phyloP scores from a whole-genome alignment of 2,888 invertebrate species.

The Callimorpha dominula region DNA sequence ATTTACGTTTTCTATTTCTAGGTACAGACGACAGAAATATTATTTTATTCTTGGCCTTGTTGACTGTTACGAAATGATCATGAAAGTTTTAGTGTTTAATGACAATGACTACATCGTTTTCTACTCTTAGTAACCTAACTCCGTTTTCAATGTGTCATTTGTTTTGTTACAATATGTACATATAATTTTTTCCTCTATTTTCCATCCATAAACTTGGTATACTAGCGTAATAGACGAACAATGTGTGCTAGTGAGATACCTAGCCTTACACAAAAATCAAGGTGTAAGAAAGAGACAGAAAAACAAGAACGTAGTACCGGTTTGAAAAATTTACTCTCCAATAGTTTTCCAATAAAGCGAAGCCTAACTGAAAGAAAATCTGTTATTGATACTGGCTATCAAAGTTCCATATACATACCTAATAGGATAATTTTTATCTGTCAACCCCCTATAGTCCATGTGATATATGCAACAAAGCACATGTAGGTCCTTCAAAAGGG shows the following conservation, averaged over 20 bases:
- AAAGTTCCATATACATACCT: no score
- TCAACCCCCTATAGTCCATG: not conserved
- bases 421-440: no score
- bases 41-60: slow-evolving; percentile 16
- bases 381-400: no score
- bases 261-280: not conserved
- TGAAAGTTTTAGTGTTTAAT: slow-evolving; percentile 25
- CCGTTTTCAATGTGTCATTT: slow-evolving; percentile 6
- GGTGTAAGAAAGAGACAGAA: not conserved
- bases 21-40: slow-evolving; percentile 19
- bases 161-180: not conserved
- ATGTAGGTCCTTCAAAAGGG: not conserved
- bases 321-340: no score
- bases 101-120: slow-evolving; percentile 24
- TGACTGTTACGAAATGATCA: slow-evolving; percentile 21
- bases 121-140: slow-evolving; percentile 28
- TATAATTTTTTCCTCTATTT: not conserved
- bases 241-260: no score
- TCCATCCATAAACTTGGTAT: no score
- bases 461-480: not conserved
- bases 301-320: no score
- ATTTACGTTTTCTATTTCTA: slow-evolving; percentile 31
- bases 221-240: no score
- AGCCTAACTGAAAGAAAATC: no score
- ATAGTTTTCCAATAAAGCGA: no score